Conservation (phyloP, 1,140 invertebrate genomes). For the Drosophila pandora region DNA sequence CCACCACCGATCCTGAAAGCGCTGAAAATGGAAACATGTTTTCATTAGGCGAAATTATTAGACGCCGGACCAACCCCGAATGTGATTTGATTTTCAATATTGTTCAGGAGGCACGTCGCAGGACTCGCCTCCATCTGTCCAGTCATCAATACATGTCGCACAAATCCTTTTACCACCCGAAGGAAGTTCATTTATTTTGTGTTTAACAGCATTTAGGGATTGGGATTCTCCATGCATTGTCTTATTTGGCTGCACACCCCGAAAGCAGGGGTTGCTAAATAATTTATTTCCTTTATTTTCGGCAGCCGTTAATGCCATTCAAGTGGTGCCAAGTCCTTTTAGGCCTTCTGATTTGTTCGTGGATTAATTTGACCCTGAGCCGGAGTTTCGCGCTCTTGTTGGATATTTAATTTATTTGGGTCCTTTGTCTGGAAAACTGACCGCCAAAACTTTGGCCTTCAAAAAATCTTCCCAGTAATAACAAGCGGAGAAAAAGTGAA, state of each 20-base stretch:
- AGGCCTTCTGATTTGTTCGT: constrained; percentile 63
- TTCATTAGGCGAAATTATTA: constrained; percentile 60
- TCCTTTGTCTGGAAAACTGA: constrained; percentile 46
- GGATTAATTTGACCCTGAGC: constrained; percentile 59
- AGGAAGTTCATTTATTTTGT: constrained; percentile 78
- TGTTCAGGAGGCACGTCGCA: constrained; percentile 5
- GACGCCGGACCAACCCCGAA: constrained; percentile 1
- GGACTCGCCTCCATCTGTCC: constrained; percentile 52
- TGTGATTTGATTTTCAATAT: constrained; percentile 47
- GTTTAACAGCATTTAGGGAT: constrained; percentile 81
- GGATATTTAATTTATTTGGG: constrained; percentile 64
- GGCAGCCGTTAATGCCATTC: constrained; percentile 59
- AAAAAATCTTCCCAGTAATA: constrained; percentile 44
- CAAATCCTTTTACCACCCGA: constrained; percentile 60
- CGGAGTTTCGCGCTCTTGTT: constrained; percentile 14
- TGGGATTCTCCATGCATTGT: constrained; percentile 72
- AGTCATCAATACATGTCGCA: constrained; percentile 79
- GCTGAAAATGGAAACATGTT: constrained; percentile 37
- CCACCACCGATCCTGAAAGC: constrained; percentile 45
- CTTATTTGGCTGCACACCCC: constrained; percentile 64
- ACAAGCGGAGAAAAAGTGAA: constrained; percentile 14
- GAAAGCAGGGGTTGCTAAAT: constrained; percentile 53
- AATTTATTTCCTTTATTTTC: constrained; percentile 40
- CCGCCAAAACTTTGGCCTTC: constrained; percentile 55
- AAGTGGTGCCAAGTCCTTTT: constrained; percentile 64